Conservation (phyloP, 1,140 invertebrate species). For the Lordiphosa mommai region DNA sequence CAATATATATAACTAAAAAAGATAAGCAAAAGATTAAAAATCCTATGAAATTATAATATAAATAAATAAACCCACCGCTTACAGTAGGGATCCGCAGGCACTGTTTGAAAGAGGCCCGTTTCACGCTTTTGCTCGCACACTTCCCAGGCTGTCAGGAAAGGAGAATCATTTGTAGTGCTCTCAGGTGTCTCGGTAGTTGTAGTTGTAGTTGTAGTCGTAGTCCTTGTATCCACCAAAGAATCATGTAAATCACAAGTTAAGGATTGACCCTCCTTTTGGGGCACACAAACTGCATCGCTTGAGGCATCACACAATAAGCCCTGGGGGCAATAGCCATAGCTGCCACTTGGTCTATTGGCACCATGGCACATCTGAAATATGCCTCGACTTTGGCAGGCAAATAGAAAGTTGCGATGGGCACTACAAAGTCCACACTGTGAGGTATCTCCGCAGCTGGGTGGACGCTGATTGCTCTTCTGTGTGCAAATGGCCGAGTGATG, state of each 20-base stretch:
- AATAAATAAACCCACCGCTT: slow-evolving; percentile 40
- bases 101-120: slow-evolving; percentile 46
- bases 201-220: background rate
- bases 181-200: slow-evolving; percentile 2
- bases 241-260: slow-evolving; percentile 62
- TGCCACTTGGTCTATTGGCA: slow-evolving; percentile 46
- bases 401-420: slow-evolving; percentile 60
- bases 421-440: slow-evolving; percentile 64
- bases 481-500: slow-evolving; percentile 57
- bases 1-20: slow-evolving; percentile 69
- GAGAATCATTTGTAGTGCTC: background rate
- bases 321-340: slow-evolving; percentile 52
- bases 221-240: slow-evolving; percentile 36
- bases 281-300: slow-evolving; percentile 54
- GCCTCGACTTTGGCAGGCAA: slow-evolving; percentile 60
- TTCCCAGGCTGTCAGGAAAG: slow-evolving; percentile 26
- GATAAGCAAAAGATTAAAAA: slow-evolving; percentile 4
- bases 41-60: background rate
- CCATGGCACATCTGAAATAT: slow-evolving; percentile 76
- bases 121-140: slow-evolving; percentile 22
- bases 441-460: slow-evolving; percentile 65
- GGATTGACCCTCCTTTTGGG: background rate
- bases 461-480: slow-evolving; percentile 56
- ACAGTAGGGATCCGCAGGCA: slow-evolving; percentile 56
- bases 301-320: slow-evolving; percentile 60